These are phyloP conservation scores for Porites rus DNA, from an alignment of 92 coral and sea anemone species.

Conservation along the genomic window DNA sequence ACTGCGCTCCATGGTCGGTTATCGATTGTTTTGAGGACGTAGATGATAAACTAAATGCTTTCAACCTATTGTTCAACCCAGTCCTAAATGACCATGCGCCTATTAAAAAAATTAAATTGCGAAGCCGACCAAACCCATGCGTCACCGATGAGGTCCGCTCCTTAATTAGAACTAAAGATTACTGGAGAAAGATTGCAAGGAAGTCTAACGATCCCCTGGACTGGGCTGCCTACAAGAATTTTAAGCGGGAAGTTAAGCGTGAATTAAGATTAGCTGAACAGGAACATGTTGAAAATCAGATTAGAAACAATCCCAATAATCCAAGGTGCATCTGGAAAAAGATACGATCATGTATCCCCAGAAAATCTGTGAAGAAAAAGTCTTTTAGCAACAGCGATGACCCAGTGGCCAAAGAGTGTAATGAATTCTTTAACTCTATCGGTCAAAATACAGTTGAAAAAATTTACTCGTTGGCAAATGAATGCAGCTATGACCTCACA, in stretches of 20 bases:
- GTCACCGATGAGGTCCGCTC: too few relatives aligned
- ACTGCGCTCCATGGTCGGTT: slow-evolving; percentile 37
- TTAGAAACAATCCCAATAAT: slow-evolving; percentile 37
- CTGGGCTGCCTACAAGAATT: slow-evolving; percentile 47
- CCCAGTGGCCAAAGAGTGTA: background rate
- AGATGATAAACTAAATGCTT: too few relatives aligned
- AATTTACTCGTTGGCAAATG: too few relatives aligned
- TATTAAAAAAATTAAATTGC: slow-evolving; percentile 12
- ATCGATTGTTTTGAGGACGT: slow-evolving; percentile 27
- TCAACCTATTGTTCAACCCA: too few relatives aligned
- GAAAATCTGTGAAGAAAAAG: slow-evolving; percentile 48
- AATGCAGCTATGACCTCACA: too few relatives aligned
- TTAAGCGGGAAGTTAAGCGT: slow-evolving; percentile 50
- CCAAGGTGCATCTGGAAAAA: slow-evolving; percentile 53
- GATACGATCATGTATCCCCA: slow-evolving; percentile 59
- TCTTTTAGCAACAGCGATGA: slow-evolving; percentile 39
- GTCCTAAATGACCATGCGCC: slow-evolving; percentile 25
- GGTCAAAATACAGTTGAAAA: too few relatives aligned
- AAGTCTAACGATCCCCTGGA: slow-evolving; percentile 49
- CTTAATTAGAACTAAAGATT: slow-evolving; percentile 21
- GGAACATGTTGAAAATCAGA: background rate
- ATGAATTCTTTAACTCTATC: too few relatives aligned
- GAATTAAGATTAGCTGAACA: background rate
- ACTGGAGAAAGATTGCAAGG: slow-evolving; percentile 45
- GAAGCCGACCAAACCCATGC: too few relatives aligned